These are phyloP conservation scores for Brachyistius frenatus DNA, from an alignment of 2,113 vertebrate species.

Conservation along the genomic window DNA sequence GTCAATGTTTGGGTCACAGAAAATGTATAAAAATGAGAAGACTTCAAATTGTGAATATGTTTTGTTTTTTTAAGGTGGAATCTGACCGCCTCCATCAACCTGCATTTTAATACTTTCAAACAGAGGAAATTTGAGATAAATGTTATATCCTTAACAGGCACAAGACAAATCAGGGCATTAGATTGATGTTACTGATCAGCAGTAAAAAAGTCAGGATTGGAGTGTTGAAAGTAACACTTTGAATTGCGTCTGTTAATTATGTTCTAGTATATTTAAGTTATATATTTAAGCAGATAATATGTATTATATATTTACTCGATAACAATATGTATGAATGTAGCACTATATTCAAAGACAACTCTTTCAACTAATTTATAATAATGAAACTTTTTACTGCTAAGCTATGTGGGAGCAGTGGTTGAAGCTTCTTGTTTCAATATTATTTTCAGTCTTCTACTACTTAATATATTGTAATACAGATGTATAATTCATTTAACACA, in stretches of 20 bases:
- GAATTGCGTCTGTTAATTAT: not conserved
- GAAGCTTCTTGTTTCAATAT: too few relatives aligned
- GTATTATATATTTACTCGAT: not conserved
- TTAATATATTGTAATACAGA: not conserved
- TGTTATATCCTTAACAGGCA: not conserved
- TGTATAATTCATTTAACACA: not conserved
- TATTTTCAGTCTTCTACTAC: not conserved
- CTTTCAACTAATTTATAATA: not conserved
- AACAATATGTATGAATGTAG: not conserved
- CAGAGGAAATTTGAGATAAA: not conserved
- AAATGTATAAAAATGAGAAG: not conserved
- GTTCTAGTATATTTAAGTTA: not conserved
- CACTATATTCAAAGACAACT: not conserved
- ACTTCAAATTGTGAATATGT: constrained; percentile 11
- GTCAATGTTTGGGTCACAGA: constrained; percentile 4
- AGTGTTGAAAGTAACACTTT: too few relatives aligned
- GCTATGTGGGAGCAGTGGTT: not conserved
- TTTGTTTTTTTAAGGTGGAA: not conserved
- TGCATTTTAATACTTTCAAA: not conserved
- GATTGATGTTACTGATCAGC: not conserved
- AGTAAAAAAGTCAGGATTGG: not conserved
- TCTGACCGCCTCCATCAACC: not conserved
- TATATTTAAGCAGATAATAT: not conserved
- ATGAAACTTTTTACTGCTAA: constrained; percentile 9
- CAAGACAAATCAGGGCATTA: not conserved